Evolutionary conservation across 2,888 invertebrate genomes (phyloP), one percentile per base, ranked within the genome.

Genomic region (Lydus trimaculatus): DNA sequence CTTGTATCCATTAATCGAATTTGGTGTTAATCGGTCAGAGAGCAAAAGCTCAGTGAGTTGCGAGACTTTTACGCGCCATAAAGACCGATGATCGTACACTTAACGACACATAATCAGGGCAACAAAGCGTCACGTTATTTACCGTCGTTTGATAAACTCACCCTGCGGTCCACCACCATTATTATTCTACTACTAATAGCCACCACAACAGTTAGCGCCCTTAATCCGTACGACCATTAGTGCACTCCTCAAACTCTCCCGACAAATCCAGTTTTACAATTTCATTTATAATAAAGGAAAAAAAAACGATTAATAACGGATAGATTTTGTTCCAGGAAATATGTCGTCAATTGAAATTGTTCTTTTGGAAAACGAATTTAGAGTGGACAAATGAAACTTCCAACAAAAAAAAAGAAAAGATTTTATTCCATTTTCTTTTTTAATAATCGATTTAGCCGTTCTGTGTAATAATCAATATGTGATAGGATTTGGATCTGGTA

Each of bases 401-500:
- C n/a, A n/a, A n/a, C n/a, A n/a, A n/a, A n/a, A n/a, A n/a, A n/a
- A n/a, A n/a, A n/a, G n/a, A n/a, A 33, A 1, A 33, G 11, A 11
- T 11, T 33, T 1, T 9, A 33, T 33, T 33, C 33, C 7, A n/a
- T n/a, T n/a, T 43, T 13, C 4, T 52, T 23, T 52, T 52, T 25
- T 52, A 52, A 52, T 52, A 52, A 52, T 52, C 52, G 52, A 52
- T 52, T 52, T 74, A 75, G 74, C 75, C 73, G 75, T 70, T 70
- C 66, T 77, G 64, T 63, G 67, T 69, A 70, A 74, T 79, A 80
- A 81, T 81, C 83, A 83, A 83, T 83, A 82, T 78, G 79, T 79
- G 71, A 80, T 82, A 79, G 81, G 83, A 84, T 83, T 83, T 81
- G 81, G 81, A 82, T 80, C 81, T 81, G 81, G 80, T 79, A 82